Evolutionary conservation across 1,140 invertebrate species (phyloP), one percentile per base, ranked within the genome.

Genomic region (Lepidostoma basale): DNA sequence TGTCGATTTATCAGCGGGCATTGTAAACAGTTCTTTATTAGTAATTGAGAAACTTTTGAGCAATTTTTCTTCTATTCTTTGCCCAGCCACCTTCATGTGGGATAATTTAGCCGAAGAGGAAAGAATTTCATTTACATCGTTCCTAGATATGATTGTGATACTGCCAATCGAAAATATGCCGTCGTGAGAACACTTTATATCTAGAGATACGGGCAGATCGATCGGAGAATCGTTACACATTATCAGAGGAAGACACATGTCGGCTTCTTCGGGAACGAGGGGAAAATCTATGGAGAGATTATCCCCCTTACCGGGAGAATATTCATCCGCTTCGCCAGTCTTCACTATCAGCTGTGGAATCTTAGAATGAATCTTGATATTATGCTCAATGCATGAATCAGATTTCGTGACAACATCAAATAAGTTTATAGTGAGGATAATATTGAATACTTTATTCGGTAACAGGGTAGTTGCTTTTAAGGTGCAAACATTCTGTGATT

Each of bases 381-480:
- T 9, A 23, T 72, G 70, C 16, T 67, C 42, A 10, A 67, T 14
- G 18, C n/a, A 23, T 1, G 60, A 67, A 6, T 65, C 54, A n/a
- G 58, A 42, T 52, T 69, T 67, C 12, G 71, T 73, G 12, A 73
- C 67, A 18, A 69, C 60, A 44, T 73, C 71, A 23, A 33, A 26
- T 14, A 73, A 28, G n/a, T 67, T 25, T 3, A 69, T 18, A 33
- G 40, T 26, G 1, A 73, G 12, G 18, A 64, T 63, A 6, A 73
- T 49, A 8, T 45, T 44, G 14, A 69, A 63, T 25, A 44, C 28
- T 42, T 56, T 62, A 30, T 67, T 22, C 10, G 59, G 30, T n/a
- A 63, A 30, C 33, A 62, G 30, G 3, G 45, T 26, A 0, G 49
- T 56, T 10, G 60, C 36, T 47, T 60, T 62, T 16, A 69, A 25